Base-by-base conservation (phyloP, 2,888 invertebrate genomes). In the Diarsia dahlii region DNA sequence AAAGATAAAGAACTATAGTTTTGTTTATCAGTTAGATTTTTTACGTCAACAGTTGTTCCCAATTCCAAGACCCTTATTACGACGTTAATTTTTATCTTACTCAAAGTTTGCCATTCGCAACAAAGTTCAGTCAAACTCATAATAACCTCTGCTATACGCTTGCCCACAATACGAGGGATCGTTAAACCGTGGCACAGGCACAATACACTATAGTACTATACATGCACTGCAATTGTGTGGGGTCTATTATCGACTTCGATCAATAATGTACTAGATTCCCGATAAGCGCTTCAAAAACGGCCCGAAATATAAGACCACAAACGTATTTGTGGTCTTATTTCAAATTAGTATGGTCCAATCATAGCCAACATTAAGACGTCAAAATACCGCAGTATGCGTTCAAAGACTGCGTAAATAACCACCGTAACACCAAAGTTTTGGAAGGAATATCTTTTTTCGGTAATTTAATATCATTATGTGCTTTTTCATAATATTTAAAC, bases 201-300 rank as follows among this genome's bases (percentile, higher is more conserved):
- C 69, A 69, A 74, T 69, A 65, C 54, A 46, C 66, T 66, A 71
- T 65, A 68, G 62, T 50, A 46, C 66, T 66, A 71, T 65, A 68
- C 60, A 28, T 45, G 20, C 18, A 62, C 18, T 52, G 68, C 65
- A 64, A 67, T 77, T 66, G 74, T 72, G 62, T n/a, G 72, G 15
- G 39, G 48, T 13, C 69, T 54, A 73, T 80, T 73, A 73, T 56
- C 56, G 46, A 18, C n/a, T n/a, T n/a, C n/a, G n/a, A n/a, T n/a
- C n/a, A n/a, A n/a, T n/a, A n/a, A n/a, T n/a, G n/a, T n/a, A n/a
- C n/a, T n/a, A n/a, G n/a, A n/a, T n/a, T n/a, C n/a, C n/a, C n/a
- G n/a, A n/a, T n/a, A n/a, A n/a, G n/a, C n/a, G n/a, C n/a, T n/a
- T n/a, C n/a, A n/a, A n/a, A n/a, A n/a, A n/a, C n/a, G n/a, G n/a